phyloP scores from a whole-genome alignment of 2,113 vertebrate species.

The Orycteropus afer region DNA sequence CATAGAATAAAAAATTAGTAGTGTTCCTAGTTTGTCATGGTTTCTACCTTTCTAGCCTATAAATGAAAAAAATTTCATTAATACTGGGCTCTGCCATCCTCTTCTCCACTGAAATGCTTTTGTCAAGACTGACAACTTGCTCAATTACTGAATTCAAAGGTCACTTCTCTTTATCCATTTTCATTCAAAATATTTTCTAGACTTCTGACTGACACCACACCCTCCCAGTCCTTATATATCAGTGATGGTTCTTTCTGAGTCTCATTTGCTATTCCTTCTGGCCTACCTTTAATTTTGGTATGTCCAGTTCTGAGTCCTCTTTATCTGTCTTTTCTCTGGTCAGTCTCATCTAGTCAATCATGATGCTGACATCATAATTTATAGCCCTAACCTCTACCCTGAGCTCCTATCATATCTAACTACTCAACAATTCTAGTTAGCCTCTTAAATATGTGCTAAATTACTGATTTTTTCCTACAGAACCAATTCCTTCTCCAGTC shows the following conservation, averaged over 20 bases:
- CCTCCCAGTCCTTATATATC: background rate
- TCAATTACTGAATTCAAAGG: background rate
- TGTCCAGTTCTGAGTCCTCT: background rate
- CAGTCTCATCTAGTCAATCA: background rate
- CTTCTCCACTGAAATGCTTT: constrained; percentile 7
- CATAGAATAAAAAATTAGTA: background rate
- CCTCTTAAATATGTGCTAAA: constrained; percentile 29
- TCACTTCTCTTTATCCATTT: background rate
- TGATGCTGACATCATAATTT: constrained; percentile 1
- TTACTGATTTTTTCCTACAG: constrained; percentile 4
- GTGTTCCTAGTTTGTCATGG: background rate
- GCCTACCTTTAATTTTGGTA: background rate
- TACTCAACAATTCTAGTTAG: constrained; percentile 3
- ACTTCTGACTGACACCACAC: background rate
- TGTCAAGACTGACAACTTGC: background rate
- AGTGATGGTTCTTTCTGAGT: background rate
- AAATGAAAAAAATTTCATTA: constrained; percentile 18
- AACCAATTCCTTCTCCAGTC: constrained; percentile 32
- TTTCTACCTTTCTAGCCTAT: background rate
- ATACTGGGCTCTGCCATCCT: background rate
- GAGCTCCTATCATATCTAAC: background rate
- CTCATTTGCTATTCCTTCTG: background rate
- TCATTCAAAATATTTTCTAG: background rate
- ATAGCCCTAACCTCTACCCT: background rate
- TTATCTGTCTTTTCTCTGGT: background rate